These are phyloP conservation scores for Microchirus variegatus DNA, from an alignment of 2,797 vertebrate species.

Conservation along the genomic window DNA sequence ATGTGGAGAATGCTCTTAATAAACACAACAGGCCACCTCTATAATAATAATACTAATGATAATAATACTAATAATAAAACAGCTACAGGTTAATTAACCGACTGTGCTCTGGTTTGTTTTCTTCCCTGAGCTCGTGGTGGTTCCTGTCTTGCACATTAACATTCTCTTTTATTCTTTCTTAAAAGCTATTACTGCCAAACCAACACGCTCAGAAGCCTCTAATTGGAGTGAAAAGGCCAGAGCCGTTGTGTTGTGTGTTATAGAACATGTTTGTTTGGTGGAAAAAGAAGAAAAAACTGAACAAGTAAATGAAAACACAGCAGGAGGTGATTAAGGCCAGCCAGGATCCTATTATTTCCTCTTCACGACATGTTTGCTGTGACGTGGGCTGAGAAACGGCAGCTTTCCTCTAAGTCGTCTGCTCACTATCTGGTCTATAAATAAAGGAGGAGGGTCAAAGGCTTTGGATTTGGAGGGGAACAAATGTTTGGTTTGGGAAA, in stretches of 20 bases:
- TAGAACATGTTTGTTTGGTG: neutral
- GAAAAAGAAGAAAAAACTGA: neutral
- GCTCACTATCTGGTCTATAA: conserved; percentile 43
- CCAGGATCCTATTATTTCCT: conserved; percentile 1
- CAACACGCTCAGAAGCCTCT: neutral
- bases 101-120: too few species aligned
- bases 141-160: too few species aligned
- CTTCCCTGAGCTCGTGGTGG: too few species aligned
- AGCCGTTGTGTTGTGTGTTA: neutral
- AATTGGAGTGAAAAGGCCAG: neutral
- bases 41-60: too few species aligned
- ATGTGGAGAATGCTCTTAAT: too few species aligned
- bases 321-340: neutral
- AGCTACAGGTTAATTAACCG: too few species aligned
- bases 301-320: conserved; percentile 23
- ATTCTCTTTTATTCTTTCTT: too few species aligned
- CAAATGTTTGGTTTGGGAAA: conserved; percentile 40
- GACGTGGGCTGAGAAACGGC: neutral
- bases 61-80: too few species aligned
- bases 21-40: too few species aligned
- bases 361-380: conserved; percentile 9
- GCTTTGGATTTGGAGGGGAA: conserved; percentile 30
- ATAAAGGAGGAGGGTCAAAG: conserved; percentile 41
- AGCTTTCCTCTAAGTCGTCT: conserved; percentile 32
- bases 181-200: neutral